Evolutionary conservation across 2,797 vertebrate species (phyloP), one percentile per base, ranked within the genome.

Genomic region (Pterois miles): DNA sequence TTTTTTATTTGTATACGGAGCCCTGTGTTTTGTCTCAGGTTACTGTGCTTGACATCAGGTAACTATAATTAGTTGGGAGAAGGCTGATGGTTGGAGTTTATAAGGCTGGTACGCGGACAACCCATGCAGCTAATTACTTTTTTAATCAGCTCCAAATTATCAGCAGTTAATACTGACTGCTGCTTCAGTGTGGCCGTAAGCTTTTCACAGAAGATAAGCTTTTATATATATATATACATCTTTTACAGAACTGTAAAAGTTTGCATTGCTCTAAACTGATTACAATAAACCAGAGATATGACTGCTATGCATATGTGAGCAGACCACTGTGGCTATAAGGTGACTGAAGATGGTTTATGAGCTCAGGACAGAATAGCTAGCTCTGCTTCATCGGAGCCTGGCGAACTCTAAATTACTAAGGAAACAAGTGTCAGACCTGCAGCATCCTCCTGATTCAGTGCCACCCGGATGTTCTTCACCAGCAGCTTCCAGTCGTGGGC

Each of bases 401-500:
- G n/a, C n/a, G n/a, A 58, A 14, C 5, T 38, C 2, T 16, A 18
- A 10, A 18, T 75, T 18, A 52, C 2, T 3, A 22, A 9, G 23
- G 2, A 33, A 22, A 31, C 2, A 0, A 59, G 64, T 10, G 11
- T 50, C 91, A 3, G 12, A 98, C 98, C 98, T 96, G 96, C 94
- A 95, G 95, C 94, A 78, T 89, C 86, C 6, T 94, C 93, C 5
- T 81, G 72, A 8, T 83, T 87, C 72, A 95, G 89, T 2, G 92
- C 93, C 84, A 92, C 96, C 0, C 83, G 65, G 66, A 98, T 94
- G 83, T 97, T 98, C 94, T 96, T 98, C 86, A 99, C 96, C 86
- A 97, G 93, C 38, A 99, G 93, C 86, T 96, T 98, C 90, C 98
- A 96, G 27, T 99, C 97, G 0, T 99, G 98, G 70, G 96, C 97